Conservation (phyloP, 2,888 invertebrate species). For the Thyatira batis region DNA sequence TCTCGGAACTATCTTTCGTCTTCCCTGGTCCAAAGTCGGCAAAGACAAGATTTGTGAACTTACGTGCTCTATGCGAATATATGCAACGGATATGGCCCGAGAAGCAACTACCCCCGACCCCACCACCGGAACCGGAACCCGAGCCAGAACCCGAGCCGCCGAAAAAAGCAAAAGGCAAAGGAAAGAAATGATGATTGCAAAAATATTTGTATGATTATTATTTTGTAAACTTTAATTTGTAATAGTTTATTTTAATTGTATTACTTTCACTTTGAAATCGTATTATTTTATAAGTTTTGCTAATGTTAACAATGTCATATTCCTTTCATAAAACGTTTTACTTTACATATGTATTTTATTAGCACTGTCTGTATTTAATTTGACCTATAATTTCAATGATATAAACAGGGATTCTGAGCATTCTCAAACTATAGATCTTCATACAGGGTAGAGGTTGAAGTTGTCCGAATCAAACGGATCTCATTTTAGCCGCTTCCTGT, state of each 20-base stretch:
- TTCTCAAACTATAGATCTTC: neutral
- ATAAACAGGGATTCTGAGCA: neutral
- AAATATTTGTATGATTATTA: neutral
- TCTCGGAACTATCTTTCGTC: constrained; percentile 31
- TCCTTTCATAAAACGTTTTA: no score
- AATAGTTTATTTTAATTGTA: constrained; percentile 7
- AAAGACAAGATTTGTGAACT: constrained; percentile 34
- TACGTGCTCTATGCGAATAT: constrained; percentile 42
- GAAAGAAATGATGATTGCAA: neutral
- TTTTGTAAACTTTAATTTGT: no score
- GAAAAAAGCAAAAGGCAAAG: constrained; percentile 6
- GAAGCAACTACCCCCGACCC: constrained; percentile 44
- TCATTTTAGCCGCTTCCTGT: constrained; percentile 55
- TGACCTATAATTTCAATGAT: no score
- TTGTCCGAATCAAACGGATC: constrained; percentile 39
- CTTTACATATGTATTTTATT: neutral
- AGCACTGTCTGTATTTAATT: neutral
- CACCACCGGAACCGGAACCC: constrained; percentile 31
- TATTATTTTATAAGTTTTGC: constrained; percentile 7
- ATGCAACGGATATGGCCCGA: constrained; percentile 53
- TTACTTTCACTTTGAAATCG: constrained; percentile 7
- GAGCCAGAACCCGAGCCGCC: constrained; percentile 12
- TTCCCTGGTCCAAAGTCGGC: constrained; percentile 40
- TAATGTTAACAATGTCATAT: no score
- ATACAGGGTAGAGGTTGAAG: neutral